These are phyloP conservation scores for Halcyon malimbica DNA, from an alignment of 2,113 vertebrate genomes.

Conservation along the genomic window DNA sequence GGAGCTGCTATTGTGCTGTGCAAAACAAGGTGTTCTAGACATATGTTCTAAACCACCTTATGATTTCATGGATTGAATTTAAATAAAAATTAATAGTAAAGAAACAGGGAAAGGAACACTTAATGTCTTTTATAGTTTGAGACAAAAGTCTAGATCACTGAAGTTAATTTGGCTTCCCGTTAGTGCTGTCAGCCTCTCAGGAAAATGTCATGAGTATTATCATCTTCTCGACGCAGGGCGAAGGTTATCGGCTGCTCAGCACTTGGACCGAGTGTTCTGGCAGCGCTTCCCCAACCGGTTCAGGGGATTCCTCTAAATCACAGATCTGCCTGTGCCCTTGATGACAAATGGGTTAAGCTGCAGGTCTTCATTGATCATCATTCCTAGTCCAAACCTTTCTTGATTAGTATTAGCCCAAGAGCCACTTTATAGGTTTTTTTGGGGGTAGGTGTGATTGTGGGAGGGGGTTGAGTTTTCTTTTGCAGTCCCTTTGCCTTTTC, in stretches of 20 bases:
- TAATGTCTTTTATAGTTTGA: background rate
- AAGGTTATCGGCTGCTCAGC: constrained; percentile 1
- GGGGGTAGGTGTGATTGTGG: background rate
- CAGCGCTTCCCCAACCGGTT: background rate
- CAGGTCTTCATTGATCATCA: background rate
- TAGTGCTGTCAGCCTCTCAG: background rate
- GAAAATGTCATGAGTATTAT: background rate
- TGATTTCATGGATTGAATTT: background rate
- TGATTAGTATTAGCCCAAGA: background rate
- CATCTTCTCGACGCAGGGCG: background rate
- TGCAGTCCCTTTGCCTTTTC: background rate
- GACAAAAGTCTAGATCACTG: background rate
- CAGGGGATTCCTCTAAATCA: background rate
- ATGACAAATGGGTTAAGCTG: background rate
- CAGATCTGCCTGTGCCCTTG: background rate
- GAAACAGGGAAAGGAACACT: background rate
- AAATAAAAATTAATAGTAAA: background rate
- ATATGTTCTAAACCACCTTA: background rate
- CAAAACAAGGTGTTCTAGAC: background rate
- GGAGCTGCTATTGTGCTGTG: background rate
- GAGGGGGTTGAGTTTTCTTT: background rate
- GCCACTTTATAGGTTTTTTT: background rate
- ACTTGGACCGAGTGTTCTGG: background rate
- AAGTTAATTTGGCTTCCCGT: background rate
- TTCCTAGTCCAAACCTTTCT: background rate